Evolutionary conservation across 2,888 invertebrate species (phyloP), one percentile per base, ranked within the genome.

Genomic region (Tanypteryx hageni): DNA sequence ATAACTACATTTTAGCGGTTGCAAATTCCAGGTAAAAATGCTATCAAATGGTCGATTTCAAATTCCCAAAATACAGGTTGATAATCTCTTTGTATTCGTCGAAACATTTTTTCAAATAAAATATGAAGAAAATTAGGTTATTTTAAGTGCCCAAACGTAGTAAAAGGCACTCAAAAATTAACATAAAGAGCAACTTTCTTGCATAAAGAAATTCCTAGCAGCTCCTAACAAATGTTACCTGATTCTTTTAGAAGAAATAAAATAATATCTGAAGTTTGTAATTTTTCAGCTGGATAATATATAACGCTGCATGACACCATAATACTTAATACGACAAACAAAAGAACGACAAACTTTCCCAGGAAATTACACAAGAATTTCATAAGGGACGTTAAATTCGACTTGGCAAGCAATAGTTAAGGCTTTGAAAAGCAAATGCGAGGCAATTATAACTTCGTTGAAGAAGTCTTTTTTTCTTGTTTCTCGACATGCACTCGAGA

Each of bases 381-480:
- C 76, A 76, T 76, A 76, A 76, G 27, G 89, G 64, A 89, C 56
- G 64, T 89, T 64, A 68, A 89, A 89, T 89, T 89, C 61, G 89
- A 44, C 68, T 44, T 61, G 89, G 44, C 61, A 44, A n/a, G 44
- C 89, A 44, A 68, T 68, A 68, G 89, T 89, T 89, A 68, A 64
- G 89, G 89, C 89, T 89, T 89, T 89, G 89, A 89, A 68, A 89
- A 89, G 64, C 89, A 89, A 89, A 89, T 64, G 27, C 89, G 64
- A n/a, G 44, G 44, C 44, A 44, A 89, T 89, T 89, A 89, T 89
- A 64, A 89, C 89, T 89, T 64, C 64, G 89, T 44, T 64, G 61
- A 64, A 61, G 89, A 64, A 89, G 18, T 27, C 57, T 83, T 44
- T 83, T 89, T 89, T 89, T 89, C 64, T 11, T n/a, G 86, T 84